Base-by-base conservation (phyloP, 2,888 invertebrate species). In the Lutraria lutraria region DNA sequence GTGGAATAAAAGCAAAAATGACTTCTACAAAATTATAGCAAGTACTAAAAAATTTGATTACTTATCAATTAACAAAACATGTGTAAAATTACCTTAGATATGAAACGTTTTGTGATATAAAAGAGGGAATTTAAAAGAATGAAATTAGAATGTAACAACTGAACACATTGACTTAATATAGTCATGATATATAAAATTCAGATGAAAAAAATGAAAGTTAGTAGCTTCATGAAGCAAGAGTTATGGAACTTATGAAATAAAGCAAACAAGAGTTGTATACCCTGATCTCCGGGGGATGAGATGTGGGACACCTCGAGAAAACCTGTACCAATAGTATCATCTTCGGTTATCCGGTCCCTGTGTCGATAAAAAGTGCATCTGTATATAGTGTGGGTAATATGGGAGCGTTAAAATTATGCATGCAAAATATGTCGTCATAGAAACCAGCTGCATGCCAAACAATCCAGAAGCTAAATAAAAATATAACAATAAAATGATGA, bases 271-370 rank as follows among this genome's bases (percentile, higher is more conserved):
- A 76, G 76, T 85, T 91, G 93, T 90, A 94, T 95, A 96, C 96
- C 96, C 87, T 93, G 86, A 76, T 96, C 95, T 87, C 96, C 96
- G 8, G 95, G 93, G 25, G 95, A 94, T 34, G 96, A 96, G 56
- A 96, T 94, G 82, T 94, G 86, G 29, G 95, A 94, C 80, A 96
- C 92, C n/a, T 95, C 93, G 60, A 96, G 83, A 94, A 92, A 93
- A 81, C 90, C 81, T 13, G 96, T 96, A 83, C 96, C 96, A 80
- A 96, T 94, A 29, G 94, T 91, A 91, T 97, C 97, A 92, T 96
- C 95, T 63, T 95, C 95, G 15, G 95, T 95, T 83, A 97, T 86
- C 81, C 96, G 93, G 93, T 97, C 97, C 97, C 97, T 97, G 94
- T 87, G 54, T 15, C 31, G 31, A 76, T 53, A 76, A 54, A 84